These are phyloP conservation scores for Coregonus ussuriensis DNA, from an alignment of 2,797 vertebrate genomes.

Conservation along the genomic window DNA sequence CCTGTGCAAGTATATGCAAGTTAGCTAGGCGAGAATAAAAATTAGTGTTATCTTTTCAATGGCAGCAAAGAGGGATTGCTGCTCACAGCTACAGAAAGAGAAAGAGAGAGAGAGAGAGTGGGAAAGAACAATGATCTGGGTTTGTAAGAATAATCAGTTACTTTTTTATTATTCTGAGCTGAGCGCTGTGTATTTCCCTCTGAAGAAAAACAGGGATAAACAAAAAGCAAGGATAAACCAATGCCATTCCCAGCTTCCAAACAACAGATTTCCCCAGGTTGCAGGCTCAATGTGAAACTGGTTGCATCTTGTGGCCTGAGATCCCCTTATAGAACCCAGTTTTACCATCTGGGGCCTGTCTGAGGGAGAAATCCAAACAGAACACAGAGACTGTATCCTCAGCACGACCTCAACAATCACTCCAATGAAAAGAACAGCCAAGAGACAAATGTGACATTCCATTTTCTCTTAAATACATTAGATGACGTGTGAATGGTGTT, in stretches of 20 bases:
- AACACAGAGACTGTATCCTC: slow-evolving; percentile 54
- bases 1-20: slow-evolving; percentile 95
- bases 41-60: slow-evolving; percentile 93
- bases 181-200: slow-evolving; percentile 61
- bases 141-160: slow-evolving; percentile 52
- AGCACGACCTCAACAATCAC: slow-evolving; percentile 64
- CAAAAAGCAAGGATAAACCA: slow-evolving; percentile 30
- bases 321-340: slow-evolving; percentile 51
- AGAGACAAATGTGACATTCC: slow-evolving; percentile 87
- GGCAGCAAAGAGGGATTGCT: slow-evolving; percentile 79
- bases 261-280: slow-evolving; percentile 52
- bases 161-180: slow-evolving; percentile 49
- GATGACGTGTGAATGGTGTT: slow-evolving; percentile 66
- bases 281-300: slow-evolving; percentile 52
- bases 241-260: slow-evolving; percentile 49
- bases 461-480: slow-evolving; percentile 81
- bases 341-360: slow-evolving; percentile 37
- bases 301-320: slow-evolving; percentile 56
- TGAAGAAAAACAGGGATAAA: slow-evolving; percentile 45
- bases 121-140: background rate
- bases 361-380: slow-evolving; percentile 32
- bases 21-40: slow-evolving; percentile 89
- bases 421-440: slow-evolving; percentile 80
- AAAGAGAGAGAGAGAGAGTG: slow-evolving; percentile 30
- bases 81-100: slow-evolving; percentile 65